Base-by-base conservation (phyloP, 2,797 vertebrate genomes). In the Aphelocoma californica region DNA sequence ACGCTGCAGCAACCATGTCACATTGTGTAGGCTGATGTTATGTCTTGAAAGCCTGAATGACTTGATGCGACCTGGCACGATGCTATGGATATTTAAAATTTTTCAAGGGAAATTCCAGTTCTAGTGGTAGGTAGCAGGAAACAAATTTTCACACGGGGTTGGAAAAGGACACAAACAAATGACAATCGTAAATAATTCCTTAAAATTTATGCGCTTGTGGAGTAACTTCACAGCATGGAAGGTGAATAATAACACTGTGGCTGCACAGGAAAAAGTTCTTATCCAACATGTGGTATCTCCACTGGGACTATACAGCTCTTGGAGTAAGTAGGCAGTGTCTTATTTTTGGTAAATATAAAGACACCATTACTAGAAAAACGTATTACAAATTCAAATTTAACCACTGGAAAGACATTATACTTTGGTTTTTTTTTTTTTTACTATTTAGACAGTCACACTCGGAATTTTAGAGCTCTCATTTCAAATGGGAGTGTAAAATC, bases 1-100 rank as follows among this genome's bases (percentile, higher is more conserved):
- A 92, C 7, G 32, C 44, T 80, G 92, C 81, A 95, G 93, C 81
- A 94, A 93, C 83, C 67, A 9, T 82, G 93, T 95, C 96, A 95
- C 78, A 74, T 80, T 64, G 70, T 53, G 73, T 95, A 84, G 81
- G 81, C 57, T 89, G 87, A 70, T 73, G 71, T 67, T 93, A 47
- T 53, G 18, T 90, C 93, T 64, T 69, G 56, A 72, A 94, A 95
- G 92, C 73, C 58, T 72, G 71, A 81, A 60, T 82, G 81, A 94
- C 56, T 93, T 92, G 67, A 95, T 94, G 62, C 2, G 50, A 94
- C 75, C 94, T 94, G 95, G 92, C 95, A 91, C 2, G 18, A 61
- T 71, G 65, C 47, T 86, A 88, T 75, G 80, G 85, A 92, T 91
- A 89, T 87, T 88, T 34, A 18, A 71, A 69, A 66, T 29, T 38